phyloP scores from a whole-genome alignment of 2,113 vertebrate species.

The Pollimyrus isidori region DNA sequence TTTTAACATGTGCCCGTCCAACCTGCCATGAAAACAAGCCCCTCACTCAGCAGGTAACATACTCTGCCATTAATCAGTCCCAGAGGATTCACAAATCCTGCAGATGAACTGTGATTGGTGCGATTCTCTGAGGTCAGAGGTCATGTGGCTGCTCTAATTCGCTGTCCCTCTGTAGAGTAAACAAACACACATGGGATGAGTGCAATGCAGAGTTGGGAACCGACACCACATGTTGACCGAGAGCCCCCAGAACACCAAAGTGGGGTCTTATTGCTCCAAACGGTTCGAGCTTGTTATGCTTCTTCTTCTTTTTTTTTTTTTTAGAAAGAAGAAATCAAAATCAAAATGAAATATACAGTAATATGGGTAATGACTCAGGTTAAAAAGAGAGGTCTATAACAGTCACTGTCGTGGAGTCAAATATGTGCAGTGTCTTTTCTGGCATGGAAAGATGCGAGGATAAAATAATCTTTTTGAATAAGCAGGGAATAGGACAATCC shows the following conservation, averaged over 20 bases:
- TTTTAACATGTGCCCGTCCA: background rate
- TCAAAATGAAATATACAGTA: background rate
- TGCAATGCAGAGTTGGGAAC: background rate
- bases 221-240: background rate
- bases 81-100: background rate
- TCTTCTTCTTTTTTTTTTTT: background rate
- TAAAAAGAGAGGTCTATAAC: background rate
- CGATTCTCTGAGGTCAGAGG: background rate
- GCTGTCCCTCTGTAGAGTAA: background rate
- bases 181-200: background rate
- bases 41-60: conserved; percentile 13
- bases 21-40: background rate
- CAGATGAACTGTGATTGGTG: background rate
- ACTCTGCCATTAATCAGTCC: conserved; percentile 3
- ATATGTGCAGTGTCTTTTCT: background rate
- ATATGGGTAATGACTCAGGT: background rate
- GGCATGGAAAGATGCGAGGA: background rate
- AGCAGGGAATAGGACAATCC: background rate
- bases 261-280: background rate
- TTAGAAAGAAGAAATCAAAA: background rate
- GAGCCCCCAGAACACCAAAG: background rate
- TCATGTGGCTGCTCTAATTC: background rate
- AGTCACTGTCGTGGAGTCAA: background rate
- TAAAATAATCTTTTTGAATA: background rate
- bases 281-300: background rate